These are phyloP conservation scores for Frankliniella intonsa DNA, from an alignment of 2,888 invertebrate species.

Conservation along the genomic window DNA sequence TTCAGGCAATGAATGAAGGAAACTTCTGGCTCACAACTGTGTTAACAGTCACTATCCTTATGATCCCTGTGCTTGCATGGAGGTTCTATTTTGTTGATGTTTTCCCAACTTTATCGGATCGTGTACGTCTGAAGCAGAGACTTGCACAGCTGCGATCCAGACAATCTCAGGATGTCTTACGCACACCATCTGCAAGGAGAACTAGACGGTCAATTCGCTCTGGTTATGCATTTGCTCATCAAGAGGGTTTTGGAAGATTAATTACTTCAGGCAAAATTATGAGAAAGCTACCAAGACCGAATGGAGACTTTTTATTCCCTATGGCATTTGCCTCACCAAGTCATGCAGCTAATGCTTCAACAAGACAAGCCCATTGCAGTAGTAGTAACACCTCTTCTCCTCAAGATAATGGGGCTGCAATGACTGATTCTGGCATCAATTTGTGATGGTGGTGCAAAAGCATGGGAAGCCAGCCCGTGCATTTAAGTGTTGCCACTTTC, in stretches of 20 bases:
- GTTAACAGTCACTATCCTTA: constrained; percentile 66
- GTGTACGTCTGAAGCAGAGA: constrained; percentile 78
- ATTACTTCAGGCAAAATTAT: constrained; percentile 97
- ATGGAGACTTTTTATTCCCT: constrained; percentile 31
- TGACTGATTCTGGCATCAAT: constrained; percentile 17
- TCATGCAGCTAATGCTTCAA: constrained; percentile 20
- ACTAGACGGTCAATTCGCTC: constrained; percentile 89
- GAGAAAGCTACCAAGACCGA: constrained; percentile 71
- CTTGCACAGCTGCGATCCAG: constrained; percentile 57
- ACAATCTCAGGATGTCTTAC: constrained; percentile 70
- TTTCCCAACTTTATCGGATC: constrained; percentile 85
- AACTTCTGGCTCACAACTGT: constrained; percentile 82
- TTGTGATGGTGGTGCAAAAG: constrained; percentile 19
- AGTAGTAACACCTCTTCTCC: constrained; percentile 2
- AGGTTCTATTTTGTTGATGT: constrained; percentile 91
- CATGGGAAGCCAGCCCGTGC: constrained; percentile 17
- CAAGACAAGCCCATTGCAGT: constrained; percentile 13
- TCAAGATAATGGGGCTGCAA: constrained; percentile 8
- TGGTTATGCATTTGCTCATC: constrained; percentile 98
- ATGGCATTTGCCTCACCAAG: constrained; percentile 30
- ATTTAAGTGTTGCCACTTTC: constrained; percentile 14
- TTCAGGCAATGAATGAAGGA: constrained; percentile 77
- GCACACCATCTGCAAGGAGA: constrained; percentile 82
- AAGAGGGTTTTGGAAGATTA: constrained; percentile 93
- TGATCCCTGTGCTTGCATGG: constrained; percentile 90